phyloP scores from a whole-genome alignment of 2,113 vertebrate genomes.

The Nyctereutes procyonoides region DNA sequence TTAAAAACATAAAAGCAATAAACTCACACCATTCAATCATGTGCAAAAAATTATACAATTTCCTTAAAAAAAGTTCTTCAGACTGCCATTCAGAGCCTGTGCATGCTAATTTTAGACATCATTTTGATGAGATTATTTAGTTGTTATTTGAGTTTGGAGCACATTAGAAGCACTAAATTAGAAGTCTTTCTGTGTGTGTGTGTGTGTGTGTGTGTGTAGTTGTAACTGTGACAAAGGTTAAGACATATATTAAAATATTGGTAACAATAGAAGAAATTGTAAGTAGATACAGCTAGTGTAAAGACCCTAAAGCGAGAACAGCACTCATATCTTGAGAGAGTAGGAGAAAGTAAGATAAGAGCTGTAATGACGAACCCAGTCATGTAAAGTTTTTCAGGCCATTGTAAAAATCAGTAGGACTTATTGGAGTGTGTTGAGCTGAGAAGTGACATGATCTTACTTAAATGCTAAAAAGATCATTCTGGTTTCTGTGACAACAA shows the following conservation, averaged over 20 bases:
- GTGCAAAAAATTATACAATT: neutral
- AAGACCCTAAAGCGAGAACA: neutral
- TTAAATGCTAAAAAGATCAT: neutral
- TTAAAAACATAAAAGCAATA: neutral
- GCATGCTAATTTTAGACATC: conserved; percentile 32
- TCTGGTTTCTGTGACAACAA: neutral
- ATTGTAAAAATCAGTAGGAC: neutral
- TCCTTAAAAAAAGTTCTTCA: neutral
- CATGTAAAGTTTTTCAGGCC: neutral
- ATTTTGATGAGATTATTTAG: neutral
- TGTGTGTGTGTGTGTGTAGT: neutral
- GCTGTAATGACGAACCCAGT: neutral
- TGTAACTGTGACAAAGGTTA: neutral
- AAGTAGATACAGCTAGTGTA: neutral
- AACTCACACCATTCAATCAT: neutral
- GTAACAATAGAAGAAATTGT: neutral
- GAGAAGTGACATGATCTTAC: neutral
- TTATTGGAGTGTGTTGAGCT: neutral
- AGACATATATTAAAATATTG: neutral
- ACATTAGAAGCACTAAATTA: neutral
- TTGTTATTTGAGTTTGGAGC: neutral
- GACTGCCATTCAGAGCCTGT: neutral
- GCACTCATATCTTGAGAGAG: neutral
- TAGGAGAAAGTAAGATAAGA: neutral
- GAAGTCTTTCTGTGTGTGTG: neutral